These are phyloP conservation scores for Harmothoe impar DNA, from an alignment of 2,888 invertebrate genomes.

Conservation along the genomic window DNA sequence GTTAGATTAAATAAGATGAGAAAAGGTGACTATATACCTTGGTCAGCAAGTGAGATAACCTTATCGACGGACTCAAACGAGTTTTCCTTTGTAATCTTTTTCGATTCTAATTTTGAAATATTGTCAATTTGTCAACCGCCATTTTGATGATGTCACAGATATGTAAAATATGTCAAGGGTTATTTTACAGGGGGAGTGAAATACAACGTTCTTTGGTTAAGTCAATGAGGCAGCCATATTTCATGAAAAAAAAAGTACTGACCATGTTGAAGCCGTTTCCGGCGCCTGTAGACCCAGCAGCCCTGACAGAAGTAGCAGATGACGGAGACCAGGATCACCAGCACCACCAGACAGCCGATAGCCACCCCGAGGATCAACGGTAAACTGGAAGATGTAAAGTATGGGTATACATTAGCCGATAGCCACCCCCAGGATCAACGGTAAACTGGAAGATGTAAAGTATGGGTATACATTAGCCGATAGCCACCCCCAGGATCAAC, in stretches of 20 bases:
- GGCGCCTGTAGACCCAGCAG: conserved; percentile 64
- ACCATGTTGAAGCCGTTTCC: conserved; percentile 58
- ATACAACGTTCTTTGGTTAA: no score
- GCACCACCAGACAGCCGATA: conserved; percentile 44
- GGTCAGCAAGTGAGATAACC: no score
- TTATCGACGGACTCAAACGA: no score
- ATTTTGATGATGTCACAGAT: no score
- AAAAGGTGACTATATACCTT: no score
- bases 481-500: not conserved
- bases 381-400: not conserved
- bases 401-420: not conserved
- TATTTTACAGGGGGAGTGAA: no score
- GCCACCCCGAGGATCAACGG: conserved; percentile 8
- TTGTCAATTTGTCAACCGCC: no score
- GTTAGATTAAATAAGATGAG: no score
- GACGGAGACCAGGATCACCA: conserved; percentile 59
- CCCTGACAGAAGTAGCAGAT: conserved; percentile 66
- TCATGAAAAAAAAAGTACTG: not conserved
- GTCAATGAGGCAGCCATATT: no score
- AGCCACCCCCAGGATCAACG: not conserved
- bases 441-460: not conserved
- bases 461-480: not conserved
- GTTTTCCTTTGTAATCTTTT: no score
- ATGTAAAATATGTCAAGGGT: no score
- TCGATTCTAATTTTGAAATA: no score